These are phyloP conservation scores for Crotalus helleri DNA, from an alignment of 2,113 vertebrate genomes.

Conservation along the genomic window DNA sequence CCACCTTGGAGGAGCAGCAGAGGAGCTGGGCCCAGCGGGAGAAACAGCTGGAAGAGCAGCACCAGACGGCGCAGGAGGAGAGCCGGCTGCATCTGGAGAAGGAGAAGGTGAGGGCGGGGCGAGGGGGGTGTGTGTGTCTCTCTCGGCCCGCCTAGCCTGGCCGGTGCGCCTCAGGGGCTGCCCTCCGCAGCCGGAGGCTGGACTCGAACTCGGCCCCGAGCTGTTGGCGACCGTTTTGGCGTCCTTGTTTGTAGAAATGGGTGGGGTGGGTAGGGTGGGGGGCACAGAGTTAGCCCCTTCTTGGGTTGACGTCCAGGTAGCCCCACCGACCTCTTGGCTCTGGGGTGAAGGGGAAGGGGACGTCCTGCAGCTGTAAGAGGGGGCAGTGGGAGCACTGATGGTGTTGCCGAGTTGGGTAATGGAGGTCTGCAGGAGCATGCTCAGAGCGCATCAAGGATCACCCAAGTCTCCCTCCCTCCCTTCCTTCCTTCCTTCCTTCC, in stretches of 20 bases:
- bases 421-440: too few species aligned
- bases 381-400: too few species aligned
- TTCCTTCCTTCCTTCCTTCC: too few species aligned
- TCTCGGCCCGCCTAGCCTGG: not conserved
- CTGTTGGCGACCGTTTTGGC: not conserved
- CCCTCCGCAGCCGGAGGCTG: not conserved
- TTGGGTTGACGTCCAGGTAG: too few species aligned
- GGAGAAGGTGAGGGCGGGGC: conserved; percentile 62
- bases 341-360: too few species aligned
- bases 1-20: conserved; percentile 58
- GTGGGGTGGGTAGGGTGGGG: not conserved
- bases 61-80: conserved; percentile 46
- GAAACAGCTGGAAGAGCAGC: conserved; percentile 59
- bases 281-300: not conserved
- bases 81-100: conserved; percentile 56
- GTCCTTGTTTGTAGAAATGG: not conserved
- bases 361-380: too few species aligned
- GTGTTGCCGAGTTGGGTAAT: too few species aligned
- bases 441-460: too few species aligned
- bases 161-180: accelerated
- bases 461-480: too few species aligned
- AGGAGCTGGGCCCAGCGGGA: conserved; percentile 52
- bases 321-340: too few species aligned
- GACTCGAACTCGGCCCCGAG: too few species aligned
- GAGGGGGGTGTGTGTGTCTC: too few species aligned